These are phyloP conservation scores for Onychorhynchus coronatus DNA, from an alignment of 2,113 vertebrate species.

Conservation along the genomic window DNA sequence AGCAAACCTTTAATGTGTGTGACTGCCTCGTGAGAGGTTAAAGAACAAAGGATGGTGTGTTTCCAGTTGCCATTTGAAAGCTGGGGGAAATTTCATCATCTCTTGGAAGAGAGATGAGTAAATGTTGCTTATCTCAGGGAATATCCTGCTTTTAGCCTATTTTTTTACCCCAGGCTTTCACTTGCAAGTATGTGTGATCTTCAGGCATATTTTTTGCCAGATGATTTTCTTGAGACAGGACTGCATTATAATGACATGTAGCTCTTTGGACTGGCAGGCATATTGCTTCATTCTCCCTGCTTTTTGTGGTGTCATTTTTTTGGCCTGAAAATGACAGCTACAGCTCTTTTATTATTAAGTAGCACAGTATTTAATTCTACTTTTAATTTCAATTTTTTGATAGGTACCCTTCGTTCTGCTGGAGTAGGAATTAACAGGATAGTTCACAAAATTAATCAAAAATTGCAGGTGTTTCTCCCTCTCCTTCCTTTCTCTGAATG, in stretches of 20 bases:
- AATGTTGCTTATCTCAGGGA: background rate
- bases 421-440: background rate
- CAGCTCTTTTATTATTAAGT: background rate
- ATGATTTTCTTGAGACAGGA: background rate
- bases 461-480: background rate
- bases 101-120: background rate
- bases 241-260: background rate
- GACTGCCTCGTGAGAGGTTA: background rate
- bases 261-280: background rate
- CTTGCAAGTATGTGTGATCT: background rate
- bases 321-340: background rate
- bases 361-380: background rate
- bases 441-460: background rate
- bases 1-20: background rate
- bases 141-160: background rate
- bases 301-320: background rate
- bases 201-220: background rate
- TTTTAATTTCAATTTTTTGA: background rate
- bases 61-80: background rate
- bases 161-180: background rate
- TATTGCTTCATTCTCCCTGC: background rate
- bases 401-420: background rate
- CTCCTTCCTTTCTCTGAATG: background rate
- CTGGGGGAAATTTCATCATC: background rate
- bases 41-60: slow-evolving; percentile 12